phyloP scores from a whole-genome alignment of 2,113 vertebrate species.

The Eubucco bourcierii region DNA sequence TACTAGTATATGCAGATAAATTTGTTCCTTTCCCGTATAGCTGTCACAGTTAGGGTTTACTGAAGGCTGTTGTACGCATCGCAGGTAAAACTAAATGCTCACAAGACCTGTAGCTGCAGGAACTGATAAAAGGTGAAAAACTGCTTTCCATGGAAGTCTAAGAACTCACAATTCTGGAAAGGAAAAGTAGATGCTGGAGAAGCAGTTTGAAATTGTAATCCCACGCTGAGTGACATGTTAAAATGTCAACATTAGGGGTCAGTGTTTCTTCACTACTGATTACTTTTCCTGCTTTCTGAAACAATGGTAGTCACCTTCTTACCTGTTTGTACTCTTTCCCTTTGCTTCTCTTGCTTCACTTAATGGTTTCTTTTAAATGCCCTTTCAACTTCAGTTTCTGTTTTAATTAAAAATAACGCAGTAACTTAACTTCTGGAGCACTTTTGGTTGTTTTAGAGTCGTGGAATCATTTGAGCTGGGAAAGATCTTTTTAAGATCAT shows the following conservation, averaged over 20 bases:
- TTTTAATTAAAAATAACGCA: not conserved
- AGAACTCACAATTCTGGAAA: not conserved
- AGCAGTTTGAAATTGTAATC: not conserved
- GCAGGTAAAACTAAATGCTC: not conserved
- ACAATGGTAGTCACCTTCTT: not conserved
- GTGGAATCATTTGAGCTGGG: too few relatives aligned
- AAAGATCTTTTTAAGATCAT: too few relatives aligned
- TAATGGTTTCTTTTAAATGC: not conserved
- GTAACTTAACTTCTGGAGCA: not conserved
- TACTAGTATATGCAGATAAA: not conserved
- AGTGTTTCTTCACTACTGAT: not conserved
- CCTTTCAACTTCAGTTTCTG: accelerated
- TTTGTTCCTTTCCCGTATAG: not conserved
- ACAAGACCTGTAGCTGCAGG: accelerated
- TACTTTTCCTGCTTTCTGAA: not conserved
- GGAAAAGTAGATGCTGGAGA: not conserved
- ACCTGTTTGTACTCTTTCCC: not conserved
- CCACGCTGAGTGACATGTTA: not conserved
- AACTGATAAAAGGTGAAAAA: not conserved
- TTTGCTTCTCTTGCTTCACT: not conserved
- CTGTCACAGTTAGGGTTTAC: not conserved
- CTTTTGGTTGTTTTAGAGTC: not conserved
- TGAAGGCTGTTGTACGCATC: not conserved
- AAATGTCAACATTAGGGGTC: not conserved
- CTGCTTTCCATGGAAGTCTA: not conserved